Base-by-base conservation (phyloP, 2,797 vertebrate genomes). In the Sebastiscus tertius region DNA sequence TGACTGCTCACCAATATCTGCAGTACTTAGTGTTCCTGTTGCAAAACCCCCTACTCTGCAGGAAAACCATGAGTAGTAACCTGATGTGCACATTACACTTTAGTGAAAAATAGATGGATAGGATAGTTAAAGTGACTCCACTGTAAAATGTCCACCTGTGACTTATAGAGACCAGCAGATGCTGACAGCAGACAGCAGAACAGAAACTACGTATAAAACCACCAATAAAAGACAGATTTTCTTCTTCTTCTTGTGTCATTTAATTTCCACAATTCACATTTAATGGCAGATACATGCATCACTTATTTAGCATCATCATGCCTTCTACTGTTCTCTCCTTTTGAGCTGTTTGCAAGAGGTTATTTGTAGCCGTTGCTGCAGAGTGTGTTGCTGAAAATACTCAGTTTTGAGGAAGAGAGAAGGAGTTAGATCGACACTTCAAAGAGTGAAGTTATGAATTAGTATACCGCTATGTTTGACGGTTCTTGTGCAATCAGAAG, bases 401-500 rank as follows among this genome's bases (percentile, higher is more conserved):
- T 46, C 36, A 65, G n/a, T 61, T 75, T 58, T 54, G n/a, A 68
- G 31, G 31, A 22, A 68, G 56, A 64, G n/a, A 24, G 26, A 63
- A 66, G 46, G 46, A 42, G 56, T 68, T 60, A n/a, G 62, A 72
- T 31, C 62, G 62, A 54, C 80, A 68, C 72, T 76, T 75, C 56
- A 82, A 79, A 82, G 72, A 62, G 34, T 33, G 3, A 54, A 60
- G 65, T 56, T 24, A 55, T 66, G 13, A 75, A 72, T 55, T 71
- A 61, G 22, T 46, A 27, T 24, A 36, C 14, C 14, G 8, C 3
- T 24, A 27, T 55, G 20, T 59, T 64, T 66, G 77, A 62, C 4
- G 8, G 16, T 42, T 64, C 59, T 39, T 66, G 20, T 66, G 11
- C 20, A 68, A 62, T 70, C 33, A 55, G 66, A 72, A 67, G 34